Evolutionary conservation across 37 sponge, comb jelly and placozoan species (phyloP).

Genomic region (Corticium candelabrum): DNA sequence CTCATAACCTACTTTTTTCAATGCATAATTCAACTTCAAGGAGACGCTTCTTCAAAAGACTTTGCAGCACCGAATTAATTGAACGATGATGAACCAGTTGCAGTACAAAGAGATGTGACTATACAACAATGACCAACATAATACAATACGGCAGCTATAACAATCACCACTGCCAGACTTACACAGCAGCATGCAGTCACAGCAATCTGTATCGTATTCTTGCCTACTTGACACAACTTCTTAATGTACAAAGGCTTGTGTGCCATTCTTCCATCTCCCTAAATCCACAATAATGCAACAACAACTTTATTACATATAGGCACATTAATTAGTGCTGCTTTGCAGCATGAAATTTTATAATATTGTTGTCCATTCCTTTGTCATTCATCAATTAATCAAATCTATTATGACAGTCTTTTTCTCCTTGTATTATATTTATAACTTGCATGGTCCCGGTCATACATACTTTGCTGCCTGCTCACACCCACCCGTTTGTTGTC

Average conservation of each 20-base stretch:
- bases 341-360: too few relatives aligned
- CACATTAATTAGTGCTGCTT: too few relatives aligned
- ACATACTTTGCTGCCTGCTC: too few relatives aligned
- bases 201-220: constrained; percentile 59
- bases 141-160: neutral
- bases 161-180: constrained; percentile 28
- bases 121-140: neutral
- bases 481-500: too few relatives aligned
- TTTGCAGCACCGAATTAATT: constrained; percentile 61
- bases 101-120: constrained; percentile 39
- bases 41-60: constrained; percentile 50
- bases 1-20: constrained; percentile 58
- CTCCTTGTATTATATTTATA: too few relatives aligned
- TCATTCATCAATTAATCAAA: too few relatives aligned
- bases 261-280: constrained; percentile 2
- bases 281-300: too few relatives aligned
- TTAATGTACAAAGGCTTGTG: constrained; percentile 31
- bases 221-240: constrained; percentile 39
- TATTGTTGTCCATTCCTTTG: too few relatives aligned
- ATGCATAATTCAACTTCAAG: constrained; percentile 61
- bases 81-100: constrained; percentile 84
- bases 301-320: too few relatives aligned
- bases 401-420: too few relatives aligned
- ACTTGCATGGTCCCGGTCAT: too few relatives aligned
- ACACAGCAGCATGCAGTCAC: constrained; percentile 66